These are phyloP conservation scores for Strongylocentrotus purpuratus DNA, from an alignment of 35 echinoderm and acorn worm genomes.

Conservation along the genomic window DNA sequence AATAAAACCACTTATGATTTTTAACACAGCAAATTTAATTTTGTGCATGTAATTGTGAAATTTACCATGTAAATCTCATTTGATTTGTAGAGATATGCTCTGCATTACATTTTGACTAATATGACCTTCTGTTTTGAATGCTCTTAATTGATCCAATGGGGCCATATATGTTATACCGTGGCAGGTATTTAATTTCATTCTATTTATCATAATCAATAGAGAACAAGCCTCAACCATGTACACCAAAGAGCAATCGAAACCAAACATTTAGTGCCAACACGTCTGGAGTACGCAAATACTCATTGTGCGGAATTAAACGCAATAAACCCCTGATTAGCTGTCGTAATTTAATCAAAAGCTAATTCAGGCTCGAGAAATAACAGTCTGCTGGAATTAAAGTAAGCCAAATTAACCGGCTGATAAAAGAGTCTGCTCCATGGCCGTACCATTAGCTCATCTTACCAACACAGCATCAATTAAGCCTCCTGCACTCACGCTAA, in stretches of 20 bases:
- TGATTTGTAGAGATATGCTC: neutral
- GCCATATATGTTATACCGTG: neutral
- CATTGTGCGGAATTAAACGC: conserved; percentile 26
- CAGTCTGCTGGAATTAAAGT: neutral
- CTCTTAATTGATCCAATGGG: neutral
- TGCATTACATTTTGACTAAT: neutral
- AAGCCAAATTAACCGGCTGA: conserved; percentile 30
- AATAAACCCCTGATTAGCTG: conserved; percentile 39
- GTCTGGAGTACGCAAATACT: neutral
- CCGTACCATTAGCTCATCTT: conserved; percentile 16
- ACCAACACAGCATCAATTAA: neutral
- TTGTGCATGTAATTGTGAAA: neutral
- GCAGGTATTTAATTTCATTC: neutral
- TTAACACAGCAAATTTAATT: too few species aligned
- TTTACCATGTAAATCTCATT: neutral
- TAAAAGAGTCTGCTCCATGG: conserved; percentile 3
- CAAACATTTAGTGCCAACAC: conserved; percentile 10
- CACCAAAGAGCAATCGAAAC: neutral
- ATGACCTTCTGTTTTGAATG: neutral
- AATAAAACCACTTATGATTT: too few species aligned
- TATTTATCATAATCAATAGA: neutral
- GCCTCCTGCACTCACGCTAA: neutral
- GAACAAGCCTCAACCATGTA: neutral
- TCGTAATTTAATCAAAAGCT: conserved; percentile 29
- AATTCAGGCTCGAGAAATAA: conserved; percentile 25